Conservation (phyloP, 2,888 invertebrate genomes). For the Sinodicranocentrus sp. region DNA sequence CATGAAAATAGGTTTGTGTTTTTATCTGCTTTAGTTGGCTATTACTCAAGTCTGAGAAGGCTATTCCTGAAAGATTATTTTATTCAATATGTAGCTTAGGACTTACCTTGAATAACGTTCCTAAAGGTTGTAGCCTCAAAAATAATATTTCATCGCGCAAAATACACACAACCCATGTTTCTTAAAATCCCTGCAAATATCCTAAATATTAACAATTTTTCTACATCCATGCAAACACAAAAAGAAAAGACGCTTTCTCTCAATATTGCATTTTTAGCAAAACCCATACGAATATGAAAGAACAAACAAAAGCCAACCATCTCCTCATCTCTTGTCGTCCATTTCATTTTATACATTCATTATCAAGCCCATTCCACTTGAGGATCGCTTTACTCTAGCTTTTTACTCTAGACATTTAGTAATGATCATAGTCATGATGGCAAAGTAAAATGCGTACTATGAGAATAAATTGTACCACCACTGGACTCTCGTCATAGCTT, state of each 20-base stretch:
- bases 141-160: too few species aligned
- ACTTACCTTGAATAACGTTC: too few species aligned
- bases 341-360: slow-evolving; percentile 31
- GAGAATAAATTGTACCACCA: too few species aligned
- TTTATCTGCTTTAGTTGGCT: too few species aligned
- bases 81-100: too few species aligned
- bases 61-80: too few species aligned
- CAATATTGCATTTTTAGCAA: too few species aligned
- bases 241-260: neutral
- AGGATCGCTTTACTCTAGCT: neutral
- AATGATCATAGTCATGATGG: neutral
- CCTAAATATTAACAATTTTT: neutral
- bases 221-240: neutral
- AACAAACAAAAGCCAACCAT: neutral
- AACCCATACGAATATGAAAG: too few species aligned
- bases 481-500: neutral
- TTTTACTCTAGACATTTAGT: slow-evolving; percentile 19
- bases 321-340: neutral
- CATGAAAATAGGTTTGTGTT: too few species aligned
- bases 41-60: too few species aligned
- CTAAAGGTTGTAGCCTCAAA: too few species aligned
- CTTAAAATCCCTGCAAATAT: neutral
- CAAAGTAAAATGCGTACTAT: slow-evolving; percentile 12
- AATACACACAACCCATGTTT: too few species aligned
- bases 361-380: neutral